Conservation (phyloP, 2,113 vertebrate species). For the Indicator indicator region DNA sequence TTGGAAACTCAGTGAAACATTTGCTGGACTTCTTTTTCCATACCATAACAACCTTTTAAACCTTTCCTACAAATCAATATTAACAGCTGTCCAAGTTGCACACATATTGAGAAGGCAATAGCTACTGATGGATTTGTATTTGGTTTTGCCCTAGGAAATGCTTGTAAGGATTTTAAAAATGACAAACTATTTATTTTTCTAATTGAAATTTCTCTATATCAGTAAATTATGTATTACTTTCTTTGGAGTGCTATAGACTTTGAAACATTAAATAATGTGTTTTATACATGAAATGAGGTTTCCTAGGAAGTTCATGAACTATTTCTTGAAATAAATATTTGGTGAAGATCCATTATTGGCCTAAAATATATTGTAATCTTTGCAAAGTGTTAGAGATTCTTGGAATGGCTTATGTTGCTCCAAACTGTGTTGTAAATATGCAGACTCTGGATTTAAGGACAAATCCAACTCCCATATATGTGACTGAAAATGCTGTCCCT, state of each 20-base stretch:
- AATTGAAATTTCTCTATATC: constrained; percentile 43
- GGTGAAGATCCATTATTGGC: neutral
- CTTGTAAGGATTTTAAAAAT: constrained; percentile 62
- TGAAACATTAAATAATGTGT: neutral
- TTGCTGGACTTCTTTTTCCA: constrained; percentile 24
- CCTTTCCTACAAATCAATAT: constrained; percentile 69
- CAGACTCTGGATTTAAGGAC: neutral
- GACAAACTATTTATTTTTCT: constrained; percentile 49
- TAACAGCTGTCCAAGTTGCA: constrained; percentile 64
- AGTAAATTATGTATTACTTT: constrained; percentile 49
- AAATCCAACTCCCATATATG: neutral
- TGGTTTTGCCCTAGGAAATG: constrained; percentile 67
- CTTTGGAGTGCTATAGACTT: constrained; percentile 33
- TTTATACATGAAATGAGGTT: constrained; percentile 2
- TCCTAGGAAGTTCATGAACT: neutral
- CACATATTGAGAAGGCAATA: constrained; percentile 60
- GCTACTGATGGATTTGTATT: constrained; percentile 67
- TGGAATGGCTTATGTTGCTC: neutral
- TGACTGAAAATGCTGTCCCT: neutral
- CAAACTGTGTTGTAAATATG: neutral
- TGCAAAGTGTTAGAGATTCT: neutral
- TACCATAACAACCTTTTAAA: constrained; percentile 49
- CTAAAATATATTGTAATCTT: neutral
- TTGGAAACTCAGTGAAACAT: neutral
- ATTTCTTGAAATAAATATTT: neutral